Base-by-base conservation (phyloP, 2,888 invertebrate genomes). In the Bedellia somnulentella region DNA sequence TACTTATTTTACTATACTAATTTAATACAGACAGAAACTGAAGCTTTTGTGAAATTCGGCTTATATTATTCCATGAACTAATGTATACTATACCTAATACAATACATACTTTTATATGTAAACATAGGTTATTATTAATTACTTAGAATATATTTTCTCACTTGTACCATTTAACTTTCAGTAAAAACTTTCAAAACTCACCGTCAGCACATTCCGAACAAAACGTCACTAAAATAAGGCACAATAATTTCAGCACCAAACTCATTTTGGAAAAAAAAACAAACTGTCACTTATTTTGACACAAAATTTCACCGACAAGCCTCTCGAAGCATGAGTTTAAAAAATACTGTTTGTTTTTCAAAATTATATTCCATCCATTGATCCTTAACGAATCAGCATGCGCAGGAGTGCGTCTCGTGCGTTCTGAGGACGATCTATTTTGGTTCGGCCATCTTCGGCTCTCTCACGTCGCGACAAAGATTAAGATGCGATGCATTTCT, bases 361-460 rank as follows among this genome's bases (percentile, higher is more conserved):
- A 31, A 31, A 12, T 52, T 52, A 46, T 43, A 53, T 47, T 44
- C 37, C 42, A 44, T 48, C 48, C 50, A 50, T 56, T 41, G 48
- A 58, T 59, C 58, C 57, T 57, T 51, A 35, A 44, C 34, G 37
- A 36, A 37, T 35, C 40, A 46, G 46, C 44, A 43, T 43, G 56
- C 52, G 58, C 57, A 55, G 57, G 63, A 62, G 63, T 54, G n/a
- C n/a, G n/a, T n/a, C n/a, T n/a, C n/a, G n/a, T 43, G 51, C 28
- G 37, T 34, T 37, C 44, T 39, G 45, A 52, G 67, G 56, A 45
- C 55, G 41, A 43, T 67, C 73, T 73, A 73, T 73, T 73, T 71
- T 57, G 58, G 63, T 64, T n/a, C 57, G 43, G 48, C 45, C 42
- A n/a, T 22, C 29, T 21, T 49, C 46, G 46, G 44, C 10, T 47